Evolutionary conservation across 1,140 invertebrate species (phyloP), one percentile per base, ranked within the genome.

Genomic region (Polypedilum vanderplanki): DNA sequence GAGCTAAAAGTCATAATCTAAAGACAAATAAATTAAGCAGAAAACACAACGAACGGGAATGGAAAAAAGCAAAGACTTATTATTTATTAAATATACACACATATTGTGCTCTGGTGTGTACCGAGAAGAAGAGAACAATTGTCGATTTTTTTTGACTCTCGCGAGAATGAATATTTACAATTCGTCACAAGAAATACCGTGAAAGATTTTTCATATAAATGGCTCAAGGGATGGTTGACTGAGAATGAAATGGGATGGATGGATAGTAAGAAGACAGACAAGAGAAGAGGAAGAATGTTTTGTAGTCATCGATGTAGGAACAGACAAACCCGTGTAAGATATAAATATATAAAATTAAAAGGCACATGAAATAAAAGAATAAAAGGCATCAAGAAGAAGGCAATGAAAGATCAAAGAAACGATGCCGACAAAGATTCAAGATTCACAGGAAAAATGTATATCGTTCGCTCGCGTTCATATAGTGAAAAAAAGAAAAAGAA

Each of bases 71-170:
- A 70, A 70, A 20, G 17, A 70, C n/a, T 70, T 70, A 70, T 70
- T 70, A 70, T 70, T 70, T 70, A 70, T 70, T 70, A 67, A 67
- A 67, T 67, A 70, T 70, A 70, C 5, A 70, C 20, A 70, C 65
- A 70, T 57, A n/a, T 57, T 57, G 9, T 46, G 15, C 46, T 57
- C 46, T 12, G 46, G 46, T 57, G 46, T 57, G 46, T 57, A 57
- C 46, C 4, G 46, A 12, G 46, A 70, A 18, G 17, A 70, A 70
- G 65, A 70, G 20, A 70, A 70, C 24, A 33, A 33, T 33, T 33
- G 24, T 33, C 24, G 24, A 33, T 33, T 33, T 33, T 33, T 33
- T 33, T 33, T 5, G 24, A 33, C 5, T 33, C 24, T 33, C 24
- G 17, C 20, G 65, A 70, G 18, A 18, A 70, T 70, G 65, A 70